These are phyloP conservation scores for Phthorimaea operculella DNA, from an alignment of 1,140 invertebrate species.

Conservation along the genomic window DNA sequence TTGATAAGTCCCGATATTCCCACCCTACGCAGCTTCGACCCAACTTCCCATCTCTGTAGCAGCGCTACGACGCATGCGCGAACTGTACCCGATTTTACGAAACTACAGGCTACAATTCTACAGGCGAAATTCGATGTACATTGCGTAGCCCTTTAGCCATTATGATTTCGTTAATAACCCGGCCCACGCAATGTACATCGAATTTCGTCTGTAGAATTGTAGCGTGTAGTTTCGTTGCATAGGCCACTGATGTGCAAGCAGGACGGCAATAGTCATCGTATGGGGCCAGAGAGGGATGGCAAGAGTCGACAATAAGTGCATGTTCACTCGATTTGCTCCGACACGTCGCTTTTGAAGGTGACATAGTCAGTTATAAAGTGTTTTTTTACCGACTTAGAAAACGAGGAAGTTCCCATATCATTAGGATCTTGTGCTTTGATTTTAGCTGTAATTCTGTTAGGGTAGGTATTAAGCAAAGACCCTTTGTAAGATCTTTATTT, in stretches of 20 bases:
- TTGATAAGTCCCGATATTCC: not conserved
- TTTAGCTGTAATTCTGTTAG: no score
- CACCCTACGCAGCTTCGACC: constrained; percentile 53
- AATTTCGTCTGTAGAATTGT: no score
- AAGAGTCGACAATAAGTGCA: constrained; percentile 37
- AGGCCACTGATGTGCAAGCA: constrained; percentile 42
- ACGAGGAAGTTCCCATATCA: not conserved
- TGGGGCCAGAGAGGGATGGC: constrained; percentile 28
- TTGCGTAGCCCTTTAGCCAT: no score
- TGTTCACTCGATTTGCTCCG: constrained; percentile 55
- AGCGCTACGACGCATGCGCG: constrained; percentile 44
- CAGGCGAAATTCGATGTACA: no score
- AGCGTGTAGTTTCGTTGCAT: no score
- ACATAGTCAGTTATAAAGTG: not conserved
- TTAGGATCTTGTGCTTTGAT: no score
- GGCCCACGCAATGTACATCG: no score
- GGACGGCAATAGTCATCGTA: constrained; percentile 20
- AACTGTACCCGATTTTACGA: no score
- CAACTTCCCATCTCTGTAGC: constrained; percentile 47
- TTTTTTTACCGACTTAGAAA: not conserved
- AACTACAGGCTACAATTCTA: no score
- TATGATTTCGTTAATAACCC: no score
- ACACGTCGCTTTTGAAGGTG: constrained; percentile 49
- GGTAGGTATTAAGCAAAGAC: no score
- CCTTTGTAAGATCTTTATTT: no score